Evolutionary conservation across 1,140 invertebrate genomes (phyloP).

Genomic region (Hylaeus anthracinus): DNA sequence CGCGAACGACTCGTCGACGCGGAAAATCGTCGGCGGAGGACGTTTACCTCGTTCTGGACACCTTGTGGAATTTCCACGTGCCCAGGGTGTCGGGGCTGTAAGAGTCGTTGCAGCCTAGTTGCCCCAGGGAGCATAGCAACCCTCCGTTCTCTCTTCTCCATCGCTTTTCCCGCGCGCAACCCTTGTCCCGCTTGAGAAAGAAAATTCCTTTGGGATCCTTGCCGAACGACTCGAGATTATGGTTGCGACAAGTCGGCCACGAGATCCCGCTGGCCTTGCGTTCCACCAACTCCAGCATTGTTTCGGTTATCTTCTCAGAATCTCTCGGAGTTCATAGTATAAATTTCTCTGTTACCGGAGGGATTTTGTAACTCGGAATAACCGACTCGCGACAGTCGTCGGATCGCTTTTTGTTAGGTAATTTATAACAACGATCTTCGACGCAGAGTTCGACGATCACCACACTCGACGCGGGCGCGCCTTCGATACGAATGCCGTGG

Average conservation of each 20-base stretch:
- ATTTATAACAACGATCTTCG: no score
- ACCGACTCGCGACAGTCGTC: no score
- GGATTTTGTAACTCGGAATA: no score
- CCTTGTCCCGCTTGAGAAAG: constrained; percentile 52
- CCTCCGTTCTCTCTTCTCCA: constrained; percentile 70
- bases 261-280: constrained; percentile 71
- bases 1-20: neutral
- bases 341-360: no score
- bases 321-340: neutral
- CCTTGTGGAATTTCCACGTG: constrained; percentile 76
- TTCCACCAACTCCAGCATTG: constrained; percentile 72
- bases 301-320: neutral
- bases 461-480: no score
- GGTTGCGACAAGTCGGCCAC: constrained; percentile 66
- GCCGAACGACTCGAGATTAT: constrained; percentile 57
- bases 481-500: neutral
- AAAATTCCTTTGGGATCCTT: constrained; percentile 57
- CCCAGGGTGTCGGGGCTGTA: constrained; percentile 74
- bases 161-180: constrained; percentile 51
- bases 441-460: no score
- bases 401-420: no score
- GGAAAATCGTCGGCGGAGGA: neutral
- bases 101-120: constrained; percentile 69
- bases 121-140: constrained; percentile 73
- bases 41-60: constrained; percentile 70